Base-by-base conservation (phyloP, 2,113 vertebrate genomes). In the Gavia stellata region DNA sequence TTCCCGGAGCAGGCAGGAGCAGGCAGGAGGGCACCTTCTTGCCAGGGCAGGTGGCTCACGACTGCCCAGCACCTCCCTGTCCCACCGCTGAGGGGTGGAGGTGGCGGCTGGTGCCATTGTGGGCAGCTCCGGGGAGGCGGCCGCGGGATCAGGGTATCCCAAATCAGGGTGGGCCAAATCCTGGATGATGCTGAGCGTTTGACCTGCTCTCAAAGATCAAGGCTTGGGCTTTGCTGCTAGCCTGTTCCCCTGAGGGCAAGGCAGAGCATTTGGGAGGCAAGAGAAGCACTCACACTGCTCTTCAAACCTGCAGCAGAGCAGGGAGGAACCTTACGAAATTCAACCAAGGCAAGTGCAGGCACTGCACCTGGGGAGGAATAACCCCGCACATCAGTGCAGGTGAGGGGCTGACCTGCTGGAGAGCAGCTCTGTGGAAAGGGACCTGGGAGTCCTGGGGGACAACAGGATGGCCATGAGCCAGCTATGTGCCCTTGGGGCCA, bases 31-130 rank as follows among this genome's bases (percentile, higher is more conserved):
- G 36, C 44, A 29, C 19, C 44, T 65, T 58, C 33, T 42, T 18
- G 24, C 47, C 1, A 2, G 40, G 44, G 4, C 36, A 16, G 61
- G 42, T 1, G 2, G 55, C 45, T 75, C 25, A 5, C 0, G 14
- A 8, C 28, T 6, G 17, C 73, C 81, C 65, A 78, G 58, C 50
- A 65, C 33, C 49, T 63, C 47, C 66, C 36, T 7, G 36, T 70
- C 40, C 80, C 40, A 36, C 25, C 7, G 1, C 23, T 3, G 40
- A 36, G 14, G 42, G 20, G 5, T 20, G 62, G 38, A 25, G 63
- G 49, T 15, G 55, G 36, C 0, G 4, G 21, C 21, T 7, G 24
- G 25, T 31, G 68, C 38, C 7, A 1, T 17, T 6, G 33, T 18
- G 68, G 45, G 16, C 24, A 20, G 56, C 59, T 36, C 31, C 28